Evolutionary conservation across 2,888 invertebrate genomes (phyloP).

Genomic region (Anoplius nigerrimus): DNA sequence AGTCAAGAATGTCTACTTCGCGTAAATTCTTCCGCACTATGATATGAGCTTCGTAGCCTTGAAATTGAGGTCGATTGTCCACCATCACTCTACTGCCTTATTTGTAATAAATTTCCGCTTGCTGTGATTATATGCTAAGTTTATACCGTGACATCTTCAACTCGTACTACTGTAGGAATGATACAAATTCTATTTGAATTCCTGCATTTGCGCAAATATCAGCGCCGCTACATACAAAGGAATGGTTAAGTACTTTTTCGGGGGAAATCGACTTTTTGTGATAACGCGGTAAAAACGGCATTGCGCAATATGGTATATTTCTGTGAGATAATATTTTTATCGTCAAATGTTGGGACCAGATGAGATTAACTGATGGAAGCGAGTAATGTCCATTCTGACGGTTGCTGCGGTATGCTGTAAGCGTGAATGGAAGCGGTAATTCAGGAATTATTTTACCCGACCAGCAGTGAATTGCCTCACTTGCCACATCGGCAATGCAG

Average conservation of each 20-base stretch:
- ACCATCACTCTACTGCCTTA: not conserved
- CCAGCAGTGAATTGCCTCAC: too few relatives aligned
- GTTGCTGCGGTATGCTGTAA: too few relatives aligned
- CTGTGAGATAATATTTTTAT: constrained; percentile 38
- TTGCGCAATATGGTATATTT: constrained; percentile 17
- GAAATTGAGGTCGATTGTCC: constrained; percentile 27
- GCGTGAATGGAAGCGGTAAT: too few relatives aligned
- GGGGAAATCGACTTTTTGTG: constrained; percentile 1
- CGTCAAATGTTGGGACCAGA: constrained; percentile 4
- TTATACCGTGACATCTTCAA: not conserved
- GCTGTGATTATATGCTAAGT: not conserved
- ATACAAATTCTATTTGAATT: constrained; percentile 25
- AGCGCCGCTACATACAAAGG: constrained; percentile 24
- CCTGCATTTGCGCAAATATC: not conserved
- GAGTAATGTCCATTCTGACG: too few relatives aligned
- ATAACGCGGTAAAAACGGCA: constrained; percentile 13
- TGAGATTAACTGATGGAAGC: constrained; percentile 10
- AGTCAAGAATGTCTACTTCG: constrained; percentile 13
- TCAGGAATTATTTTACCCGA: too few relatives aligned
- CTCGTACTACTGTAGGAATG: constrained; percentile 24
- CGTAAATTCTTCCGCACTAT: not conserved
- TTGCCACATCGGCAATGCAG: too few relatives aligned
- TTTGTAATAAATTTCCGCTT: not conserved
- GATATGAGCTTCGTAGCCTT: constrained; percentile 17
- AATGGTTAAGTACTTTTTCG: constrained; percentile 5